Evolutionary conservation across 1,140 invertebrate species (phyloP).

Genomic region (Zaprionus inermis): DNA sequence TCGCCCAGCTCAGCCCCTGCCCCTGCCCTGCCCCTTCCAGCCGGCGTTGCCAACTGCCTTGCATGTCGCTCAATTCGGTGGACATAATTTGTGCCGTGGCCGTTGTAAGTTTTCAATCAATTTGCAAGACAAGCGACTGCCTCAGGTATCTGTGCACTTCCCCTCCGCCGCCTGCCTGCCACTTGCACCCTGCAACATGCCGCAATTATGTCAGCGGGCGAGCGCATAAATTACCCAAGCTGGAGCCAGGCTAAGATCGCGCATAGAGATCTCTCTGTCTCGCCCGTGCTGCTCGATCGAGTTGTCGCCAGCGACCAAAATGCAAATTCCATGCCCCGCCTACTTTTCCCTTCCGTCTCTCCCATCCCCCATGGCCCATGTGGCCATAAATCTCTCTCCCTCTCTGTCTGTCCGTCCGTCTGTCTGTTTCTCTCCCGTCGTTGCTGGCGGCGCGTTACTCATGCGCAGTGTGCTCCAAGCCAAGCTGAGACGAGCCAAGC

Average conservation of each 20-base stretch:
- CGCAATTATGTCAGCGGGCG: constrained; percentile 74
- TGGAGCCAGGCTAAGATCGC: background rate
- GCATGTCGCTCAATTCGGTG: constrained; percentile 30
- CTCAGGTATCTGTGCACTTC: background rate
- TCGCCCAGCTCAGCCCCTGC: background rate
- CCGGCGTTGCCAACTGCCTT: constrained; percentile 27
- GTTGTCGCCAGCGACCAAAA: constrained; percentile 52
- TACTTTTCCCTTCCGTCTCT: background rate
- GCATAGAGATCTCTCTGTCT: background rate
- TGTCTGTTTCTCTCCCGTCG: constrained; percentile 5
- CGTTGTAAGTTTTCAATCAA: constrained; percentile 78
- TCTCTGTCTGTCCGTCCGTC: constrained; percentile 31
- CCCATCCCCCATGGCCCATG: background rate
- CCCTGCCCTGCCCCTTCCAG: no score
- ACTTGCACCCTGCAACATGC: background rate
- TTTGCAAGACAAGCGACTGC: constrained; percentile 48
- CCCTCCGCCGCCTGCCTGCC: background rate
- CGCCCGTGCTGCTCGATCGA: background rate
- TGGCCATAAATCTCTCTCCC: constrained; percentile 62
- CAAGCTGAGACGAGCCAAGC: background rate
- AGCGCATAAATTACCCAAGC: constrained; percentile 71
- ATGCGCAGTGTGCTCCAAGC: constrained; percentile 61
- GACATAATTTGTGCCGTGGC: constrained; percentile 47
- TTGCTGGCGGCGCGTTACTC: constrained; percentile 69
- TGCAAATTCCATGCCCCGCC: constrained; percentile 21